Evolutionary conservation across 2,113 vertebrate species (phyloP), one percentile per base, ranked within the genome.

Genomic region (Calidris pugnax): DNA sequence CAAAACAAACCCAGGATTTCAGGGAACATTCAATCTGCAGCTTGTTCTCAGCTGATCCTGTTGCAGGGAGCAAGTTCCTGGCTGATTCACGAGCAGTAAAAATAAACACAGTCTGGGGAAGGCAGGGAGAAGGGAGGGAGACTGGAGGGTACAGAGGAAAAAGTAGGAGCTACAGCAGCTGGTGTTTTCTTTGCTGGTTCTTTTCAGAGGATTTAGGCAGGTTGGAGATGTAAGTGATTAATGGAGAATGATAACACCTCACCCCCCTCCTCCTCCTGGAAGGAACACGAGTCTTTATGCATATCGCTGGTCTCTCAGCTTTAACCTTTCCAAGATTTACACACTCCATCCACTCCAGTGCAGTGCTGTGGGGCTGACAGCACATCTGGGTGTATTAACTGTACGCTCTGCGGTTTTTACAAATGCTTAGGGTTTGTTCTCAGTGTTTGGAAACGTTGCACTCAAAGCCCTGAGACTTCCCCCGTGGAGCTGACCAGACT

Each of bases 101-200:
- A 97, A 96, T 97, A 97, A 97, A 97, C 90, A 95, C 90, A 95
- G 93, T 97, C 92, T 92, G 87, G 92, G 90, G 74, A 93, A 93
- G 75, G 90, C 88, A 78, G 90, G 71, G 96, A 96, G 87, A 94
- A 94, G 91, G 86, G 91, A 93, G 93, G 68, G 92, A 93, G 86
- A 33, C 75, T 69, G 74, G 74, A 81, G 95, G 92, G 93, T 96
- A 93, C 10, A 7, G 78, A 96, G 96, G 86, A 94, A 97, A 91
- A 90, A 95, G 93, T 85, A 95, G 95, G 88, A 97, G 96, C 90
- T 92, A 92, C 96, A 96, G 96, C 97, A 97, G 97, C 96, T 97
- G 94, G 93, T 97, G 96, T 97, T 96, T 97, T 95, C 95, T 96
- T 97, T 97, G 80, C 96, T 97, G 97, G 80, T 95, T 97, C 93